Base-by-base conservation (phyloP, 2,888 invertebrate species). In the Agrochola lychnidis region DNA sequence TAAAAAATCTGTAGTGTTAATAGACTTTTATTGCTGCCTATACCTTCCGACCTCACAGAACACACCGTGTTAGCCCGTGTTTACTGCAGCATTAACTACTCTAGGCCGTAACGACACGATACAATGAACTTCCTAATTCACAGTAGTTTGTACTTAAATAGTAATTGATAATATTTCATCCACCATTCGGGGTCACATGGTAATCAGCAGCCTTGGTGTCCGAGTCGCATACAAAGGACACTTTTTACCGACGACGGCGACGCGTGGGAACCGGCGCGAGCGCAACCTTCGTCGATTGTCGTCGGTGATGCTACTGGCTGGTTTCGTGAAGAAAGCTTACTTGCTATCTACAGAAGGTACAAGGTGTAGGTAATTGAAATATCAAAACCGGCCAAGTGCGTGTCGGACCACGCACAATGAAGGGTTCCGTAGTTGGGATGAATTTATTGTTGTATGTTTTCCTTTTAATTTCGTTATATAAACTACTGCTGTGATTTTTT, bases 51-150 rank as follows among this genome's bases (percentile, higher is more conserved):
- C n/a, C 61, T 36, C 53, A 25, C n/a, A 71, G 45, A 2, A 51
- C 22, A 51, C 51, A n/a, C 36, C 12, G 30, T 40, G 22, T 48
- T n/a, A 42, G n/a, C 4, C 62, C 12, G 22, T 76, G 45, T 77
- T 82, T 40, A 62, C 56, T 56, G 45, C 82, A 82, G 56, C 51
- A 79, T 79, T 79, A 82, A 66, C 61, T n/a, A 66, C 64, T 70
- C 78, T 82, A 80, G 70, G 70, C 67, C 71, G 25, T 12, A 68
- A 48, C 83, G 57, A 63, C 68, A 70, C 70, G 57, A 84, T 71
- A 83, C 83, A 83, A 83, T 82, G 69, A 78, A 85, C 88, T 87
- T 87, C 88, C 87, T 88, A 87, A 71, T 88, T 87, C 79, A 74
- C 87, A 87, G 85, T 70, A 81, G 78, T 82, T 78, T 30, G 66